Conservation (phyloP, 2,888 invertebrate species). For the Trichogramma evanescens region DNA sequence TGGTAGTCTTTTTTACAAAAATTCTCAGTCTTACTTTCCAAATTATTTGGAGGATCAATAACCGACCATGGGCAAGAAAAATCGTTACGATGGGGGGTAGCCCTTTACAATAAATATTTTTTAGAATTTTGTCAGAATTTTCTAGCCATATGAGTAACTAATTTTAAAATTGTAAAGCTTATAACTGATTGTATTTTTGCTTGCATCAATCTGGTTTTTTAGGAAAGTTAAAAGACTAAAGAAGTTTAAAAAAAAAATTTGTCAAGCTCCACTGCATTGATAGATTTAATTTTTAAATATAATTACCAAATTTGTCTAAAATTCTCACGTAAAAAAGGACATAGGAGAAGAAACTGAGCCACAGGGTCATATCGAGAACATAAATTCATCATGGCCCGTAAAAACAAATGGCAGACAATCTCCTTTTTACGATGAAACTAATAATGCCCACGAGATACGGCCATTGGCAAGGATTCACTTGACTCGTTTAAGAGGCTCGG, state of each 20-base stretch:
- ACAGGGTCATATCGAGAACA: slow-evolving; percentile 5
- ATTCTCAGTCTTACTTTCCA: too few relatives aligned
- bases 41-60: too few relatives aligned
- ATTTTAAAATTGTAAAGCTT: neutral
- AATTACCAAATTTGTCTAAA: too few relatives aligned
- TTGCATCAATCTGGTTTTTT: too few relatives aligned
- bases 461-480: slow-evolving; percentile 15
- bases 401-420: neutral
- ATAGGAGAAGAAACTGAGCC: slow-evolving; percentile 4
- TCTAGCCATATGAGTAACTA: neutral
- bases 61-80: too few relatives aligned
- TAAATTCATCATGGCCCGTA: slow-evolving; percentile 18
- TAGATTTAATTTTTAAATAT: too few relatives aligned
- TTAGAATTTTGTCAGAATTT: neutral
- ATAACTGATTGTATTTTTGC: neutral
- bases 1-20: too few relatives aligned
- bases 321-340: neutral
- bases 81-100: too few relatives aligned
- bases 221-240: too few relatives aligned
- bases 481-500: neutral
- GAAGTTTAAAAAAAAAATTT: neutral
- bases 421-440: slow-evolving; percentile 15
- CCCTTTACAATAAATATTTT: too few relatives aligned
- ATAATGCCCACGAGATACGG: slow-evolving; percentile 19
- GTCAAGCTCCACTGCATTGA: neutral